Base-by-base conservation (phyloP, 92 coral and sea anemone species). In the Epizoanthus ramosus region DNA sequence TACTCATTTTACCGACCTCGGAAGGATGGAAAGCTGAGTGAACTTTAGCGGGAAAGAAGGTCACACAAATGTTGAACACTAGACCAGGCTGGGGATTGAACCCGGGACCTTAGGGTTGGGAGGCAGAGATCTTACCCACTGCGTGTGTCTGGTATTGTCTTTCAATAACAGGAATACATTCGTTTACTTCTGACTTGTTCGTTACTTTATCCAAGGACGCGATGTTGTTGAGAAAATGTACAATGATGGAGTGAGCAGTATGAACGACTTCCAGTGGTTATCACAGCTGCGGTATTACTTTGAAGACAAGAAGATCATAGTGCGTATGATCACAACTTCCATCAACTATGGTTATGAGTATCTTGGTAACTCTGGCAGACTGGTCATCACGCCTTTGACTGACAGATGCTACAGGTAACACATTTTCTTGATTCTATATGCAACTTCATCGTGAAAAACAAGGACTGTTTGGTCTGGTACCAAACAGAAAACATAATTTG, bases 311-410 rank as follows among this genome's bases (percentile, higher is more conserved):
- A 63, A 80, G 33, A 86, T 94, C 47, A 79, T 95, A 3, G 98
- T 95, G 82, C 98, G 98, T 64, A 95, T 95, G 98, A 95, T 95
- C 57, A 95, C 98, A 10, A 95, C 98, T 3, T 87, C 89, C 39
- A 95, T 95, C 23, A 86, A 93, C 88, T 95, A 95, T 87, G 98
- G 98, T 13, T 95, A 95, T 65, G 98, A 95, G 88, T 95, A 95
- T 69, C 94, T 95, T 9, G 98, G 98, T 59, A 95, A 95, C 89
- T 87, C 93, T 22, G 98, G 98, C 16, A 85, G 98, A 45, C 85
- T 95, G 68, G 98, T 95, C 25, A 95, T 95, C 63, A 95, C 98
- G 14, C 98, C 98, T 33, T 91, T 95, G 63, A 95, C 98, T 5
- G 98, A 95, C 87, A 87, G 98, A 45, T 95, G 98, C 74, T 95